These are phyloP conservation scores for Pogonocichla stellata DNA, from an alignment of 2,113 vertebrate species.

Conservation along the genomic window DNA sequence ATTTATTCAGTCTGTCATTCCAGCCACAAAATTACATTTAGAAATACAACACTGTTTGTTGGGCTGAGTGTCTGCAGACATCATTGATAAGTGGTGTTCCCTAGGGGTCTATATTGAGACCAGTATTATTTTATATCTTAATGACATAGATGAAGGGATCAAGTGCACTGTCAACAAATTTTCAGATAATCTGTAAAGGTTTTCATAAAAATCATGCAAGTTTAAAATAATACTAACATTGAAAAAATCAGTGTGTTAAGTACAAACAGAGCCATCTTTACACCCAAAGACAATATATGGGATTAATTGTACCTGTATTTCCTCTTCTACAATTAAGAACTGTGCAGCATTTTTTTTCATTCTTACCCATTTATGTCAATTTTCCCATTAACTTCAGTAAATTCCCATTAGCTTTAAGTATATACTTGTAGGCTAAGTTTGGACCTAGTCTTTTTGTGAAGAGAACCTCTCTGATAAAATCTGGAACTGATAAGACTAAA, in stretches of 20 bases:
- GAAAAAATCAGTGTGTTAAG: neutral
- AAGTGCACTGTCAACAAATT: neutral
- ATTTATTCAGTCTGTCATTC: neutral
- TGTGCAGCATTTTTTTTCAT: neutral
- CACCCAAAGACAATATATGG: accelerated
- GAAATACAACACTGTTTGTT: neutral
- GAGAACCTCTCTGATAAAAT: neutral
- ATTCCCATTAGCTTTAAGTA: neutral
- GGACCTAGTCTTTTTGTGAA: neutral
- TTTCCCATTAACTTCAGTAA: neutral
- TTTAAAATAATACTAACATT: neutral
- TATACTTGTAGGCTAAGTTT: neutral
- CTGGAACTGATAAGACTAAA: neutral
- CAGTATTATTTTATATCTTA: neutral
- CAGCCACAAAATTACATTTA: neutral
- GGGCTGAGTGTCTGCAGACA: neutral
- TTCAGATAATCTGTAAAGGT: neutral
- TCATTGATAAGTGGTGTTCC: neutral
- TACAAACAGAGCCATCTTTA: neutral
- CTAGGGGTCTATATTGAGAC: neutral
- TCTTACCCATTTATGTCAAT: neutral
- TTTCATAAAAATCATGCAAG: neutral
- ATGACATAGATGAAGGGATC: neutral
- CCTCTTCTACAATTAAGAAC: neutral
- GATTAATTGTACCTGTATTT: neutral